Base-by-base conservation (phyloP, 2,113 vertebrate genomes). In the Tragelaphus scriptus region DNA sequence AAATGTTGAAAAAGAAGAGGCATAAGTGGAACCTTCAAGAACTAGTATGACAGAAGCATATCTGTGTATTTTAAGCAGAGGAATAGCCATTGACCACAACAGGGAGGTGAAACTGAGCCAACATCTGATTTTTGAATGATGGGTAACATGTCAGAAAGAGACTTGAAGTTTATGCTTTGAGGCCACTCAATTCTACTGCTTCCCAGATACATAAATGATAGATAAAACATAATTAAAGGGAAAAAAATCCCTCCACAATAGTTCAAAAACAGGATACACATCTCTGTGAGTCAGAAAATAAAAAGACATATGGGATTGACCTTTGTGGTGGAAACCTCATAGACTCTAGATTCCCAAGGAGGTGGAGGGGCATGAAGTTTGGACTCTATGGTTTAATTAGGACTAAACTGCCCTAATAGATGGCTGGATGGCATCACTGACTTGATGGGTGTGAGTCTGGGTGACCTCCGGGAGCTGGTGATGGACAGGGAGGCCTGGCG, bases 61-160 rank as follows among this genome's bases (percentile, higher is more conserved):
- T 3, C 51, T 3, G 2, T 5, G 14, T 8, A 5, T 94, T 96
- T 47, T 0, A 30, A 56, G 53, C 30, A 55, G 75, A 94, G 28
- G 40, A 87, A 14, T 32, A 9, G 65, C 9, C n/a, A 14, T 17
- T 10, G 8, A 13, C 15, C 32, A 26, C 0, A 10, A 7, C 8
- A 26, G 5, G 55, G 51, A 61, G 1, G n/a, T 16, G 36, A 87
- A 36, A 61, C 4, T 85, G 44, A 75, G 19, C 1, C 23, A 40
- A 5, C 28, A 28, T 6, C 25, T 85, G 26, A 49, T 12, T 65
- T 68, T 91, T 30, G 19, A 86, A 65, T 6, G n/a, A 15, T 59
- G 36, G 9, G 55, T 53, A 47, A 68, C 26, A 19, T 58, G 26
- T 55, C 23, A 79, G 89, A 53, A 36, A 13, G 55, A 95, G 28